Conservation (phyloP, 2,113 vertebrate species). For the Sander vitreus region DNA sequence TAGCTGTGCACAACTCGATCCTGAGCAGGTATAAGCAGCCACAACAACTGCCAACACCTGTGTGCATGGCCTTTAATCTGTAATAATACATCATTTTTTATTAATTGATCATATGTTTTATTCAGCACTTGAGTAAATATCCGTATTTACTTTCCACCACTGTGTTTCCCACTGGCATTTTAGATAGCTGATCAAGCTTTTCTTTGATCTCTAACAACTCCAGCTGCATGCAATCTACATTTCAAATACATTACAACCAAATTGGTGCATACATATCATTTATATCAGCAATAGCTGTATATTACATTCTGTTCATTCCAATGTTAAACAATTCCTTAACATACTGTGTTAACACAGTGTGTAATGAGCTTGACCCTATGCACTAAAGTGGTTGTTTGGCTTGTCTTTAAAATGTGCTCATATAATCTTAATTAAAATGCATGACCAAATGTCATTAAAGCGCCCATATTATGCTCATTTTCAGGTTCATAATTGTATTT, state of each 20-base stretch:
- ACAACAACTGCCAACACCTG: background rate
- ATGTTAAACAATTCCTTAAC: background rate
- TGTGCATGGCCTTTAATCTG: background rate
- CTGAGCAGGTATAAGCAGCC: background rate
- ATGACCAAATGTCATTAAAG: slow-evolving; percentile 26
- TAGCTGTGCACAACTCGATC: background rate
- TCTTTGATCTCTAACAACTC: background rate
- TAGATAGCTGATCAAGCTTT: background rate
- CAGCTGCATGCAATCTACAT: background rate
- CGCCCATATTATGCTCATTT: too few relatives aligned
- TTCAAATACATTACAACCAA: background rate
- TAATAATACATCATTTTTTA: background rate
- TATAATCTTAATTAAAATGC: slow-evolving; percentile 25
- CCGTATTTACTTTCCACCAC: background rate
- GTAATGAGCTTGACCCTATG: slow-evolving; percentile 21
- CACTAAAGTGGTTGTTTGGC: slow-evolving; percentile 1
- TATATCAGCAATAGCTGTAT: background rate
- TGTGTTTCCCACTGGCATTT: background rate
- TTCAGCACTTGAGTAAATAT: background rate
- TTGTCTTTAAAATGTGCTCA: slow-evolving; percentile 24
- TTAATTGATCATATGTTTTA: background rate
- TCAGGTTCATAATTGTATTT: too few relatives aligned
- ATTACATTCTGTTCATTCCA: background rate
- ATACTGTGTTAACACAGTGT: background rate
- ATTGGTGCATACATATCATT: background rate